Percentiles rank a stretch among this genome's conserved stretches.
phyloP scores from a whole-genome alignment of 23 tunicate genomes.

The Botrylloides violaceus region DNA sequence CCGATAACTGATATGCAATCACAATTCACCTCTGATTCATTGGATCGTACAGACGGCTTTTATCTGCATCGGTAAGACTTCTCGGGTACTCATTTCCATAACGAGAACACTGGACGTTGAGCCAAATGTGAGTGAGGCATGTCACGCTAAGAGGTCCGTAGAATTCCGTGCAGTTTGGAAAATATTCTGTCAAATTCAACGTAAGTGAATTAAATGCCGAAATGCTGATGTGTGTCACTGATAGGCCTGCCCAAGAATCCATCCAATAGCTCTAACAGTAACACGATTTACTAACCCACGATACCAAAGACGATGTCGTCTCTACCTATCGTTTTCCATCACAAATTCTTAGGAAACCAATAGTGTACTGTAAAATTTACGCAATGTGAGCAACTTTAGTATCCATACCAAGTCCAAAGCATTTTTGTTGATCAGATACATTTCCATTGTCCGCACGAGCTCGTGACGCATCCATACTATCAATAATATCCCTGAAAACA shows the following conservation, averaged over 20 bases:
- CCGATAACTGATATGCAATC: no score
- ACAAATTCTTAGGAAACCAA: no score
- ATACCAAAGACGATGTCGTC: no score
- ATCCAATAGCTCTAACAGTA: no score
- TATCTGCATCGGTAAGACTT: neutral
- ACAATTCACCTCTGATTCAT: constrained; percentile 1
- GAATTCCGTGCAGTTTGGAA: constrained; percentile 1
- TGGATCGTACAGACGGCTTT: neutral
- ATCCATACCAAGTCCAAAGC: constrained; percentile 37
- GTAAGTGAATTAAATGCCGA: no score
- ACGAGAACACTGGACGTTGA: constrained; percentile 3
- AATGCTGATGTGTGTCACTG: no score
- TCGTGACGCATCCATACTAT: neutral
- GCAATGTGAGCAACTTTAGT: no score
- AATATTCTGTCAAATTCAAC: no score
- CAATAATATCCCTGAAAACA: constrained; percentile 11
- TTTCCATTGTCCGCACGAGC: constrained; percentile 8
- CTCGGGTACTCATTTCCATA: constrained; percentile 13
- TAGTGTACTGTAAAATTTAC: neutral
- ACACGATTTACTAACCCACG: no score
- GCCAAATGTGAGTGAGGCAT: constrained; percentile 13
- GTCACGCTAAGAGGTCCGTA: neutral
- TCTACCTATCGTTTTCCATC: no score
- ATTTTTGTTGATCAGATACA: constrained; percentile 2
- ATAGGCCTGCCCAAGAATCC: no score